Evolutionary conservation across 1,140 invertebrate genomes (phyloP).

Genomic region (Heliothis virescens): DNA sequence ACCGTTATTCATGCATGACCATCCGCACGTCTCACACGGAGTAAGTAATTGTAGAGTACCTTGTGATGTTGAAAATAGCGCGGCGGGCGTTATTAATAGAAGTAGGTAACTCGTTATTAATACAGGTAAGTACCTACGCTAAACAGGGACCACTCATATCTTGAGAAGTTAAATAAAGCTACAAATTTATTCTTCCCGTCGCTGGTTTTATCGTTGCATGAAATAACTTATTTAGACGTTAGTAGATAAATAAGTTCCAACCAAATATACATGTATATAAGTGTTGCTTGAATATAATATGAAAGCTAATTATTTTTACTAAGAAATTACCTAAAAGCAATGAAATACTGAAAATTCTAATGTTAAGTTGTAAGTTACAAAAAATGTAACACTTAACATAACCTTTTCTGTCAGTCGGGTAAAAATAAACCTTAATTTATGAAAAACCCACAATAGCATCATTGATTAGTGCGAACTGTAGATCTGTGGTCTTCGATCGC

Average conservation of each 20-base stretch:
- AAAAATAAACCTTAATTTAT: not conserved
- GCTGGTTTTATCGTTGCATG: not conserved
- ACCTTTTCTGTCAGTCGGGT: too few species aligned
- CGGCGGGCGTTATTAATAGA: constrained; percentile 42
- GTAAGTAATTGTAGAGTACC: constrained; percentile 26
- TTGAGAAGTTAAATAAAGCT: constrained; percentile 20
- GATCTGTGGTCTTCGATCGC: constrained; percentile 6
- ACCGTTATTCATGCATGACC: constrained; percentile 31
- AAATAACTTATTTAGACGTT: not conserved
- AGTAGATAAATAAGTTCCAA: not conserved
- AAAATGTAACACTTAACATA: too few species aligned
- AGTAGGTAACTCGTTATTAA: constrained; percentile 44
- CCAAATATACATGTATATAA: not conserved
- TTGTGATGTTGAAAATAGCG: constrained; percentile 41
- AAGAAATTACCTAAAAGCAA: too few species aligned
- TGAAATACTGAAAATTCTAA: not conserved
- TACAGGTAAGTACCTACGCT: constrained; percentile 8
- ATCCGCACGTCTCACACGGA: constrained; percentile 21
- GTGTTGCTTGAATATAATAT: too few species aligned
- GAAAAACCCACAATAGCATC: constrained; percentile 12
- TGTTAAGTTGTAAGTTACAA: not conserved
- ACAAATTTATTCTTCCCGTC: constrained; percentile 10
- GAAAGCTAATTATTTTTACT: too few species aligned
- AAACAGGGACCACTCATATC: constrained; percentile 34
- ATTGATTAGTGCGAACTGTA: constrained; percentile 11